Evolutionary conservation across 2,797 vertebrate genomes (phyloP).

Genomic region (Lycodopsis pacificus): DNA sequence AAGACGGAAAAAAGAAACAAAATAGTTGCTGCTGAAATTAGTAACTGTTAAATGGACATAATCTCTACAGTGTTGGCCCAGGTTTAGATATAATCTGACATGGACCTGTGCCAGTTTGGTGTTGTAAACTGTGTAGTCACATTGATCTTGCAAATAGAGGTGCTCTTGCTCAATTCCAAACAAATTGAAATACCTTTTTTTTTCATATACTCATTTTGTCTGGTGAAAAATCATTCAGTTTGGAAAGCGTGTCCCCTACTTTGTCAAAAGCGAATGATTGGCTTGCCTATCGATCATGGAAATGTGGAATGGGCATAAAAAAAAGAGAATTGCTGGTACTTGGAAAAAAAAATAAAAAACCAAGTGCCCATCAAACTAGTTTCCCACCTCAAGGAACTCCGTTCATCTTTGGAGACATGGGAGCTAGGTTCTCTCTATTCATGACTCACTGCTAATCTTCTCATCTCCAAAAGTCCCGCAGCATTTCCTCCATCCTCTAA

Average conservation of each 20-base stretch:
- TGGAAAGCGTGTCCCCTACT: slow-evolving; percentile 35
- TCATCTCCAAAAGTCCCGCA: slow-evolving; percentile 8
- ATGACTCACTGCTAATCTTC: slow-evolving; percentile 32
- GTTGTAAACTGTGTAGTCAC: slow-evolving; percentile 51
- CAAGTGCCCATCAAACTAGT: slow-evolving; percentile 37
- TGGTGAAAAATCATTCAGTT: slow-evolving; percentile 58
- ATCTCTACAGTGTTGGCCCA: neutral
- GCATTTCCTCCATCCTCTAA: neutral
- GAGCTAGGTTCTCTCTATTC: slow-evolving; percentile 30
- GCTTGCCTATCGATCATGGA: slow-evolving; percentile 46
- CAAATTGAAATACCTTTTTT: slow-evolving; percentile 38
- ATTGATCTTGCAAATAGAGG: slow-evolving; percentile 61
- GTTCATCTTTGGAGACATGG: slow-evolving; percentile 25
- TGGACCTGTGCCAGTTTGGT: slow-evolving; percentile 1
- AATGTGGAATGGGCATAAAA: slow-evolving; percentile 27
- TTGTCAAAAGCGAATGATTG: slow-evolving; percentile 49
- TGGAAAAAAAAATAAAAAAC: slow-evolving; percentile 46
- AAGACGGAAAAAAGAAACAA: neutral
- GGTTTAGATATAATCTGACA: slow-evolving; percentile 6
- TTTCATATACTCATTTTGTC: slow-evolving; percentile 51
- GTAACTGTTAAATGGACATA: neutral
- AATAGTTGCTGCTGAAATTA: neutral
- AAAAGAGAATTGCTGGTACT: slow-evolving; percentile 30
- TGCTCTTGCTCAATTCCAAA: slow-evolving; percentile 38
- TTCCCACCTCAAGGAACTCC: slow-evolving; percentile 22